These are phyloP conservation scores for Phodopus roborovskii DNA, from an alignment of 2,113 vertebrate species.

Conservation along the genomic window DNA sequence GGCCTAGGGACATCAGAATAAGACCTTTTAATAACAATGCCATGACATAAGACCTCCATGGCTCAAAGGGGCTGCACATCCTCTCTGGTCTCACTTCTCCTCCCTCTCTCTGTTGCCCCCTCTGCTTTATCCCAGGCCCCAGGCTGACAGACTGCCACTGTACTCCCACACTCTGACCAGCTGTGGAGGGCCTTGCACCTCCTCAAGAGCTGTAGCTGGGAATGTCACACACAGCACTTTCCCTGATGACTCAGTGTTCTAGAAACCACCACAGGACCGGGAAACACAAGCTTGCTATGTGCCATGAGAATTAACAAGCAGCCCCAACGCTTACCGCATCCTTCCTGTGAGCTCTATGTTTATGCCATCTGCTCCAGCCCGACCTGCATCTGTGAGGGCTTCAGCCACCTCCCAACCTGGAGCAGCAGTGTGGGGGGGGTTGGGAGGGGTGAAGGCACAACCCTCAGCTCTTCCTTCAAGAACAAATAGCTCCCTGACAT, in stretches of 20 bases:
- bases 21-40: fast-evolving
- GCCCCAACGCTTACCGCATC: fast-evolving
- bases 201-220: neutral
- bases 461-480: conserved; percentile 65
- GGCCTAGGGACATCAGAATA: fast-evolving
- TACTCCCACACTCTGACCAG: fast-evolving
- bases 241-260: neutral
- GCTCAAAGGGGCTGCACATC: fast-evolving
- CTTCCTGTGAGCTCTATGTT: no score
- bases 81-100: no score
- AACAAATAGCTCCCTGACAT: conserved; percentile 68
- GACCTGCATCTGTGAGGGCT: neutral
- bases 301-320: neutral
- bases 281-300: fast-evolving
- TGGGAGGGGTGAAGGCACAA: neutral
- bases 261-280: fast-evolving
- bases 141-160: fast-evolving
- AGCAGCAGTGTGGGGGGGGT: neutral
- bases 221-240: fast-evolving
- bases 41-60: fast-evolving
- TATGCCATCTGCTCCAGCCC: neutral
- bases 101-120: neutral
- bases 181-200: neutral
- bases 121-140: neutral
- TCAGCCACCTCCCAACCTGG: neutral